Evolutionary conservation across 2,888 invertebrate species (phyloP).

Genomic region (Trileptium ribeirensis): DNA sequence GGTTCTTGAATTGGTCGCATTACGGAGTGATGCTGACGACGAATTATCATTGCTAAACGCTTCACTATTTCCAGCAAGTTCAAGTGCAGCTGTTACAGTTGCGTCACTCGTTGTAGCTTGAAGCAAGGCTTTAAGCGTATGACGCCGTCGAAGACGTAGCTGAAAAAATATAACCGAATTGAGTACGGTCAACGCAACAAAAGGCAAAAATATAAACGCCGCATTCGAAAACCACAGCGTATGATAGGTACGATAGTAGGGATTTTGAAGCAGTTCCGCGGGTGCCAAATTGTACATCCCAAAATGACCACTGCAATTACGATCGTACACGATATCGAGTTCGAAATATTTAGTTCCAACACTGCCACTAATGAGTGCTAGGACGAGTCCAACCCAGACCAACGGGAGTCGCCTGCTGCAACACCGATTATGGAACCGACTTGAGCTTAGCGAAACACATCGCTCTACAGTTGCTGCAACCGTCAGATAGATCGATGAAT

Average conservation of each 20-base stretch:
- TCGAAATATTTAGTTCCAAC: slow-evolving; percentile 10
- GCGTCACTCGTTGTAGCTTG: too few relatives aligned
- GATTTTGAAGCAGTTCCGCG: not conserved
- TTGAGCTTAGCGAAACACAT: not conserved
- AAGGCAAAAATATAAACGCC: not conserved
- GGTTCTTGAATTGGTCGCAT: too few relatives aligned
- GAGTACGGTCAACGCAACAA: not conserved
- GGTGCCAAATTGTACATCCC: slow-evolving; percentile 4
- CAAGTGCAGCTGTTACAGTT: too few relatives aligned
- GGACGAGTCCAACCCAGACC: not conserved
- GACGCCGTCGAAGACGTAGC: too few relatives aligned
- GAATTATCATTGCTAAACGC: too few relatives aligned
- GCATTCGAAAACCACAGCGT: not conserved
- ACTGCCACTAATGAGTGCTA: not conserved
- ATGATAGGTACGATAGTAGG: not conserved
- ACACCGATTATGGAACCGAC: not conserved
- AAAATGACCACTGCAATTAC: not conserved
- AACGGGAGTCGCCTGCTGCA: not conserved
- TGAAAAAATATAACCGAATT: slow-evolving; percentile 8
- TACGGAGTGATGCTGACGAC: too few relatives aligned
- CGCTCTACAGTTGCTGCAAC: slow-evolving; percentile 8
- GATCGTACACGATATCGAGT: not conserved
- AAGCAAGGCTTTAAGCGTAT: too few relatives aligned
- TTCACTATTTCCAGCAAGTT: too few relatives aligned
- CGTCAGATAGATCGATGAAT: slow-evolving; percentile 3